These are phyloP conservation scores for Lycaon pictus DNA, from an alignment of 2,113 vertebrate genomes.

Conservation along the genomic window DNA sequence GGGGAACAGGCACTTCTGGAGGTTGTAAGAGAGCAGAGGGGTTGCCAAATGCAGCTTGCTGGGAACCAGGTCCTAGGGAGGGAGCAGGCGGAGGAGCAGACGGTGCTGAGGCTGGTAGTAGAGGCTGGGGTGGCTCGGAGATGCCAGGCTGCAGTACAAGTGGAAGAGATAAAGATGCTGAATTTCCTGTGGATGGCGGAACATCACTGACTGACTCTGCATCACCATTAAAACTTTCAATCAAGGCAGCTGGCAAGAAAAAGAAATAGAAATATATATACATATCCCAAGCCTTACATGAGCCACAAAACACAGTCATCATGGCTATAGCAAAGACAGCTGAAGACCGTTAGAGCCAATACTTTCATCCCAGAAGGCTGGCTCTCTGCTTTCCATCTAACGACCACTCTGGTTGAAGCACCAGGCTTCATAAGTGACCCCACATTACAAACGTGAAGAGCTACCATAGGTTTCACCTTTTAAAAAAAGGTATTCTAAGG, in stretches of 20 bases:
- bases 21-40: slow-evolving; percentile 89
- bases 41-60: slow-evolving; percentile 88
- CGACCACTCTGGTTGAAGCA: not conserved
- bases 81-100: slow-evolving; percentile 82
- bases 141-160: slow-evolving; percentile 89
- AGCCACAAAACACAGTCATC: slow-evolving; percentile 47
- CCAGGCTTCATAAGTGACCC: not conserved
- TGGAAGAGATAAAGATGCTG: slow-evolving; percentile 89
- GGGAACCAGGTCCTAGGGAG: slow-evolving; percentile 86
- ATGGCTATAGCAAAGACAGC: not conserved
- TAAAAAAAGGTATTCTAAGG: not conserved
- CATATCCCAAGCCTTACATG: not conserved
- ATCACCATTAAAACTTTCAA: slow-evolving; percentile 91
- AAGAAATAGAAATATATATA: slow-evolving; percentile 68
- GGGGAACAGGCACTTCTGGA: slow-evolving; percentile 92
- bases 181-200: slow-evolving; percentile 85
- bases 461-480: not conserved
- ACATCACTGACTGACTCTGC: slow-evolving; percentile 84
- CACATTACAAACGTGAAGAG: not conserved
- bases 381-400: not conserved
- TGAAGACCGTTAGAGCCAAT: not conserved
- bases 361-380: not conserved
- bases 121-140: slow-evolving; percentile 87
- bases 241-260: slow-evolving; percentile 89
- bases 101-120: slow-evolving; percentile 85